Evolutionary conservation across 92 coral and sea anemone species (phyloP).

Genomic region (Siderastrea siderea): DNA sequence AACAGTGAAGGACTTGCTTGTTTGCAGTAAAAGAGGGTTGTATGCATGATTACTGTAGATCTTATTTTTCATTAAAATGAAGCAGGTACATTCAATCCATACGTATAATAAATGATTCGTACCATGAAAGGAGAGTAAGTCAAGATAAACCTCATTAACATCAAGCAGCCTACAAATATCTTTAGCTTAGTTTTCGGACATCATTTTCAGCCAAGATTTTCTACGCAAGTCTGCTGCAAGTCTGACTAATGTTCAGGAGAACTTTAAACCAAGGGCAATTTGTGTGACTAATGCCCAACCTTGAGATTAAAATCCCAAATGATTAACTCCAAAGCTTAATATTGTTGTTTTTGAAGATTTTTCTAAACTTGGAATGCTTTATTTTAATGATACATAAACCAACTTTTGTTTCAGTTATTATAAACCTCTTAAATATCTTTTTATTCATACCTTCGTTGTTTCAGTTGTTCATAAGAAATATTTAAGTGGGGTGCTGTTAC

Average conservation of each 20-base stretch:
- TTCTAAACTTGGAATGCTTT: conserved; percentile 30
- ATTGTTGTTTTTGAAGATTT: conserved; percentile 39
- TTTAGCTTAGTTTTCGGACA: not conserved
- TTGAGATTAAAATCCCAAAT: conserved; percentile 1
- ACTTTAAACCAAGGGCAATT: not conserved
- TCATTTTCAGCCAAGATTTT: conserved; percentile 4
- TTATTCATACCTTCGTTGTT: not conserved
- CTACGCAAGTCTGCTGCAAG: not conserved
- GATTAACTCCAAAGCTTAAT: conserved; percentile 9
- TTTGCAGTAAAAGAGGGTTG: not conserved
- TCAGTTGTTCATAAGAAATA: not conserved
- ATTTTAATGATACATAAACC: conserved; percentile 1
- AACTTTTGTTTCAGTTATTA: conserved; percentile 22
- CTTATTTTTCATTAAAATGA: not conserved
- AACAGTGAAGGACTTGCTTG: not conserved
- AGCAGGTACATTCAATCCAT: not conserved
- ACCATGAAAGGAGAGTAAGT: not conserved
- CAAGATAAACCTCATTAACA: not conserved
- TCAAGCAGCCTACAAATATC: not conserved
- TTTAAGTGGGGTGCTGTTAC: no score
- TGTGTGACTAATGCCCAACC: not conserved
- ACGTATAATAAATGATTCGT: not conserved
- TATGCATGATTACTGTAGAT: not conserved
- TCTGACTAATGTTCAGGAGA: not conserved
- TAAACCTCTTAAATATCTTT: not conserved